These are phyloP conservation scores for Himalopsyche japonica DNA, from an alignment of 2,888 invertebrate species.

Conservation along the genomic window DNA sequence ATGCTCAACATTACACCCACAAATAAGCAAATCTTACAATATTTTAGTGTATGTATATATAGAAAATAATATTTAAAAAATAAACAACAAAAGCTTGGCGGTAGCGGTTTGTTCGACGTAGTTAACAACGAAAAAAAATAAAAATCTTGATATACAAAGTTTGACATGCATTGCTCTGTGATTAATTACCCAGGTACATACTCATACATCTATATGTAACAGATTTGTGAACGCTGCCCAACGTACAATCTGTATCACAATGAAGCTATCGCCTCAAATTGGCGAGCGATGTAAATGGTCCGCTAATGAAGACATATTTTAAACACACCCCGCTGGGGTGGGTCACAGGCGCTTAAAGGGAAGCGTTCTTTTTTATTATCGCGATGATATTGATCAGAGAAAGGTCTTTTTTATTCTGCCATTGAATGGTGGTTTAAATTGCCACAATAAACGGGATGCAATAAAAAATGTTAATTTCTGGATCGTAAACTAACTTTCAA, in stretches of 20 bases:
- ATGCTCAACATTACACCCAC: no score
- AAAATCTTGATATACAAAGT: not conserved
- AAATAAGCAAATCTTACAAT: no score
- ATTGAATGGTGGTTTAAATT: not conserved
- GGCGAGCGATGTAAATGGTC: constrained; percentile 19
- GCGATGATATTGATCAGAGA: not conserved
- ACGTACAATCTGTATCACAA: not conserved
- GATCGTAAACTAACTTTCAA: not conserved
- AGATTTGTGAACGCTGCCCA: not conserved
- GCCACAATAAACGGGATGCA: not conserved
- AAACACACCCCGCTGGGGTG: not conserved
- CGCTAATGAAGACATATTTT: constrained; percentile 28
- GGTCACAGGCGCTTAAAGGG: not conserved
- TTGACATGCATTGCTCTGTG: not conserved
- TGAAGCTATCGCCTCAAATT: constrained; percentile 2
- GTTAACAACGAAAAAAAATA: no score
- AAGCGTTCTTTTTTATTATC: not conserved
- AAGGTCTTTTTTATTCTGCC: not conserved
- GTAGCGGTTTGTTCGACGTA: no score
- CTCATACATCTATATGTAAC: not conserved
- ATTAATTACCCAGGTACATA: not conserved
- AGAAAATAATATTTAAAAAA: no score
- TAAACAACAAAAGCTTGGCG: no score
- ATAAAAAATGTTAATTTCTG: not conserved
- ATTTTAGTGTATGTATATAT: no score